phyloP scores from a whole-genome alignment of 2,113 vertebrate species.

The Crotalus tigris region DNA sequence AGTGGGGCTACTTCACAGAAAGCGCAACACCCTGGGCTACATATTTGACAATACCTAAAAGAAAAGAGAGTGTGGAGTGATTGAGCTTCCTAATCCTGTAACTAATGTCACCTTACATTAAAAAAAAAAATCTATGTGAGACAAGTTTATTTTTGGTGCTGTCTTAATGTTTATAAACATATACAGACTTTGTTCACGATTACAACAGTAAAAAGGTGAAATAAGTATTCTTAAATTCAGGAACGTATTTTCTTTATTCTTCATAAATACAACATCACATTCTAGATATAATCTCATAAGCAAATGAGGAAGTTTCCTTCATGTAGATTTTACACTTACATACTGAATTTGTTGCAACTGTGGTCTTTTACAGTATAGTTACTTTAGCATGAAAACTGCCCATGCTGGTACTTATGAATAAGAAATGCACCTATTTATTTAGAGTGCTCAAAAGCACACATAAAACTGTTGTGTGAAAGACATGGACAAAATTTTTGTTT shows the following conservation, averaged over 20 bases:
- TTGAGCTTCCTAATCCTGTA: neutral
- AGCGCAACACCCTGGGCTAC: neutral
- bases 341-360: neutral
- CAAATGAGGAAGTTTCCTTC: neutral
- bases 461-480: neutral
- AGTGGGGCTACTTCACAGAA: neutral
- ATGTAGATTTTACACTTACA: neutral
- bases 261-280: neutral
- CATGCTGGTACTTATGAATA: neutral
- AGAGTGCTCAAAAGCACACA: neutral
- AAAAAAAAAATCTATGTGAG: neutral
- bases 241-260: neutral
- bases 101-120: neutral
- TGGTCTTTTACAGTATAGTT: neutral
- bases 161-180: neutral
- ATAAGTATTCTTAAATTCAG: neutral
- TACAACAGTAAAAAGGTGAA: neutral
- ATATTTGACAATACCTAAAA: neutral
- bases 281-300: neutral
- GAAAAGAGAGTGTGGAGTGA: neutral
- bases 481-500: neutral
- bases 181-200: neutral
- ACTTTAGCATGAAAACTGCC: neutral
- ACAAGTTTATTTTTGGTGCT: neutral
- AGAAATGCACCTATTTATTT: neutral